Evolutionary conservation across 2,113 vertebrate genomes (phyloP).

Genomic region (Pholis gunnellus): DNA sequence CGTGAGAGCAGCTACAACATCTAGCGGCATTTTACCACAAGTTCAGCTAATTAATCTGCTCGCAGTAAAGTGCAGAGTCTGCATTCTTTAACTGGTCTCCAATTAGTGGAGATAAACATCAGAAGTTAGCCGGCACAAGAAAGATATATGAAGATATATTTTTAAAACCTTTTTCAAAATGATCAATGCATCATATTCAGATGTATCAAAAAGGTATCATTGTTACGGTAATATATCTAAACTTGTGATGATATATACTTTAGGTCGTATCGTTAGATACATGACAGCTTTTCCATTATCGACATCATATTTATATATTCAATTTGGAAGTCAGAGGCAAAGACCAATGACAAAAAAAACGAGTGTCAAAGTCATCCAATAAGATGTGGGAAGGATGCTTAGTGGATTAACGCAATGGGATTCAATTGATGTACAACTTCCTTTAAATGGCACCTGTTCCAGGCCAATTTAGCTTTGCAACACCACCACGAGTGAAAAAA

Average conservation of each 20-base stretch:
- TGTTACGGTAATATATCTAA: neutral
- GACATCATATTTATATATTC: neutral
- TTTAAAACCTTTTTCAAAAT: neutral
- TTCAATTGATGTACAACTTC: neutral
- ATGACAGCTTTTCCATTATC: neutral
- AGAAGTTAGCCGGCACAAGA: neutral
- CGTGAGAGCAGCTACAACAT: neutral
- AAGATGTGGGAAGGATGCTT: neutral
- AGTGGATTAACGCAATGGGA: neutral
- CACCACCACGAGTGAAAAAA: neutral
- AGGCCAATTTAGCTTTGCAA: neutral
- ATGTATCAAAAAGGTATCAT: neutral
- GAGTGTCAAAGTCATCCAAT: neutral
- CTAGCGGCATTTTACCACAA: neutral
- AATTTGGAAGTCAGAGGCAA: neutral
- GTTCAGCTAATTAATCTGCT: neutral
- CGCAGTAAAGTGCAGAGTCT: neutral
- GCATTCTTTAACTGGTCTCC: too few relatives aligned
- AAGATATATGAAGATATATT: neutral
- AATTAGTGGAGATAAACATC: neutral
- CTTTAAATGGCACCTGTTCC: slow-evolving; percentile 1
- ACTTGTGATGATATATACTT: neutral
- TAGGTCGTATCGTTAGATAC: neutral
- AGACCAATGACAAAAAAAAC: neutral
- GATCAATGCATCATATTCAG: neutral